Conservation (phyloP, 2,888 invertebrate species). For the Cecidostiba fungosa region DNA sequence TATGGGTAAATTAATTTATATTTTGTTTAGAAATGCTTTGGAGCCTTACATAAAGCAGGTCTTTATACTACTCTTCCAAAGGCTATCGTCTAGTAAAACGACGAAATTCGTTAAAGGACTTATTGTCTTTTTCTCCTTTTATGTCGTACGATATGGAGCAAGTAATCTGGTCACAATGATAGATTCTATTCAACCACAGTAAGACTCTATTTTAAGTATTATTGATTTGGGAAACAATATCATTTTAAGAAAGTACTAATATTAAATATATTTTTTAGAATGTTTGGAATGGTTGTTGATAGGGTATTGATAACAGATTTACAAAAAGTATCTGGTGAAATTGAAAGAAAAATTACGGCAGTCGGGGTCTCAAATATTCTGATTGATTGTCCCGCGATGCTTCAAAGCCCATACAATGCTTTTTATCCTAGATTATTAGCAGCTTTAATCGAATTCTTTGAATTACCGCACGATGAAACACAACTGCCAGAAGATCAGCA, state of each 20-base stretch:
- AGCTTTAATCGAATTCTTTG: conserved; percentile 90
- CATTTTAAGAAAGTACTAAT: neutral
- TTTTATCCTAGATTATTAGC: conserved; percentile 76
- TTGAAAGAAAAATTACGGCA: conserved; percentile 95
- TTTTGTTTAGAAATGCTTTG: conserved; percentile 85
- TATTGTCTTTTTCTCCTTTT: conserved; percentile 95
- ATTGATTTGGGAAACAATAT: neutral
- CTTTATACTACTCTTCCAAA: conserved; percentile 95
- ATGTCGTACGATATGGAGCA: conserved; percentile 90
- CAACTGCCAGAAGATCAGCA: conserved; percentile 91
- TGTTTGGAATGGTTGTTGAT: conserved; percentile 98
- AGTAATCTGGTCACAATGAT: conserved; percentile 88
- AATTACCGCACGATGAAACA: conserved; percentile 92
- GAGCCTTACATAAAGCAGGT: conserved; percentile 92
- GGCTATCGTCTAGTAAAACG: conserved; percentile 95
- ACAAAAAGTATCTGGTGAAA: conserved; percentile 90
- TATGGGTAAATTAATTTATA: conserved; percentile 39
- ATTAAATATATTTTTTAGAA: conserved; percentile 79
- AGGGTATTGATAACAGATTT: conserved; percentile 92
- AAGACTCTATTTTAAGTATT: conserved; percentile 75
- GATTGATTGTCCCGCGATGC: conserved; percentile 87
- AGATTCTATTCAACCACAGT: conserved; percentile 93
- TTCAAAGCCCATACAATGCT: conserved; percentile 84
- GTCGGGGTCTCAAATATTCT: conserved; percentile 94
- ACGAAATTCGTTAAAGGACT: conserved; percentile 95